Evolutionary conservation across 2,113 vertebrate species (phyloP), one percentile per base, ranked within the genome.

Genomic region (Coryphaenoides rupestris): DNA sequence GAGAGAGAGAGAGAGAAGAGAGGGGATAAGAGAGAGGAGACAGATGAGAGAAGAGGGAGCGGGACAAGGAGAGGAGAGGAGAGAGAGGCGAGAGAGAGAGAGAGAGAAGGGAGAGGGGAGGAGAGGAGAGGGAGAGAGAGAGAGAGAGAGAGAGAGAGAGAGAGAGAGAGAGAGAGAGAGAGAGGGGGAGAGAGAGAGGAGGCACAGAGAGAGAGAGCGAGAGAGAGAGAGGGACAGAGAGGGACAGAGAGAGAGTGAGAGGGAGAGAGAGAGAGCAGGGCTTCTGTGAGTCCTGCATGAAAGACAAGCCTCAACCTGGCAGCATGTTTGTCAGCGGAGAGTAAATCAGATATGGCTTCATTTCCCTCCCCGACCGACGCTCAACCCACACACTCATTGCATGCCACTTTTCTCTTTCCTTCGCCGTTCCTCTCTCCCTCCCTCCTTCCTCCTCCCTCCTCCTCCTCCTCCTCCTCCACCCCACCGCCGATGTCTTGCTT

Each of bases 281-380:
- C 82, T 84, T 79, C 83, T 81, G 80, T 72, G 74, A 74, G 70
- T 74, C 80, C 55, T 65, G 59, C 68, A 47, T 77, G n/a, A 78
- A 74, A 73, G 80, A 76, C 81, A 85, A 77, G 83, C 80, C 84
- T 85, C 64, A 69, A 84, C 82, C 84, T 77, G 83, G 80, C 80
- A 80, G 70, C 73, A 4, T 73, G 79, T 78, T 85, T 82, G 84
- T 87, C 82, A 84, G 83, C 77, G n/a, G n/a, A 64, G 60, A 58
- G 68, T 75, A 66, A 79, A 79, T 84, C 82, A 83, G 79, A 84
- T 85, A 84, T 64, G 76, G 80, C 67, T 76, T 77, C 63, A 72
- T 84, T 79, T 80, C 77, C 73, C 58, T 78, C 69, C 73, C n/a
- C 85, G 84, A 85, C 77, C 78, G 74, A 83, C 82, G 74, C 77